Evolutionary conservation across 2,888 invertebrate genomes (phyloP).

Genomic region (Drosophila melanosoma): DNA sequence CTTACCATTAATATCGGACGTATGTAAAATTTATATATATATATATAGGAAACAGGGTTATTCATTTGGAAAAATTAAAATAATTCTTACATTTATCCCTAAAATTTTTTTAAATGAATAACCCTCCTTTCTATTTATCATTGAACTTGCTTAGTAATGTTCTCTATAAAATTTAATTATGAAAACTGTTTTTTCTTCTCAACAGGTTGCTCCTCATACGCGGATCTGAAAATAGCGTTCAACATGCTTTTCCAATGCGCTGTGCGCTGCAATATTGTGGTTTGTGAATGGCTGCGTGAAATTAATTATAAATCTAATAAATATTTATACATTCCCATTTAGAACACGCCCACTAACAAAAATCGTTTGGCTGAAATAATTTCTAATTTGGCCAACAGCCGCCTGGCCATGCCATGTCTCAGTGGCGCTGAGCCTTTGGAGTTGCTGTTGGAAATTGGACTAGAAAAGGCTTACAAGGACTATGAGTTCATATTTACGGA

Average conservation of each 20-base stretch:
- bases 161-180: too few relatives aligned
- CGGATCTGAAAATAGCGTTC: slow-evolving; percentile 82
- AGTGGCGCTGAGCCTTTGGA: slow-evolving; percentile 84
- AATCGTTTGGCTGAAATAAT: slow-evolving; percentile 85
- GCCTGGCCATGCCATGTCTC: slow-evolving; percentile 84
- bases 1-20: too few relatives aligned
- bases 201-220: slow-evolving; percentile 82
- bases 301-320: not conserved
- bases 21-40: too few relatives aligned
- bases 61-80: too few relatives aligned
- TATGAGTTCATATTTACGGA: slow-evolving; percentile 84
- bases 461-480: slow-evolving; percentile 84
- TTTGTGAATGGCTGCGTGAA: slow-evolving; percentile 47
- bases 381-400: slow-evolving; percentile 83
- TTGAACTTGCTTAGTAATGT: too few relatives aligned
- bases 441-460: slow-evolving; percentile 84
- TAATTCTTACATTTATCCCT: too few relatives aligned
- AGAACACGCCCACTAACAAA: slow-evolving; percentile 84
- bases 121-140: too few relatives aligned
- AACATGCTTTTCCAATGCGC: slow-evolving; percentile 83
- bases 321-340: slow-evolving; percentile 1
- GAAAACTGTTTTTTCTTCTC: not conserved
- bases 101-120: too few relatives aligned
- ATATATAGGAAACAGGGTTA: too few relatives aligned
- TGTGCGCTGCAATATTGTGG: slow-evolving; percentile 84